Evolutionary conservation across 1,140 invertebrate species (phyloP).

Genomic region (Papilio glaucus): DNA sequence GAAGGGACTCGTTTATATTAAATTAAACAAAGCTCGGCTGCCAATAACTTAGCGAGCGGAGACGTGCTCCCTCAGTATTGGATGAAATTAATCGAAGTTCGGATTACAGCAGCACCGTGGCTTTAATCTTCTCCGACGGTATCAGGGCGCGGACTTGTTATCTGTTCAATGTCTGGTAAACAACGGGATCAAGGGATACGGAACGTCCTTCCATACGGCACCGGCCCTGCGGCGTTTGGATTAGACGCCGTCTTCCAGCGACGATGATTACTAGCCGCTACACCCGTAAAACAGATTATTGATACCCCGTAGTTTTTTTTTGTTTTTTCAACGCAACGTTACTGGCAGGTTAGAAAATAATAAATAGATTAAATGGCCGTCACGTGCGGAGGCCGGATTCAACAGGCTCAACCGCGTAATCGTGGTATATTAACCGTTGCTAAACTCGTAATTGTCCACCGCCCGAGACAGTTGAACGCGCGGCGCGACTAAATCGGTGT

Average conservation of each 20-base stretch:
- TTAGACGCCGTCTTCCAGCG: constrained; percentile 60
- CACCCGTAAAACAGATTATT: constrained; percentile 44
- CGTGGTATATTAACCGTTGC: constrained; percentile 59
- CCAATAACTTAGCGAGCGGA: constrained; percentile 27
- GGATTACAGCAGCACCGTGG: constrained; percentile 74
- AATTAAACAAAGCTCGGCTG: constrained; percentile 15
- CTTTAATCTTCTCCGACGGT: constrained; percentile 77
- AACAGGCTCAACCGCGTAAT: constrained; percentile 61
- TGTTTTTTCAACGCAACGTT: not conserved
- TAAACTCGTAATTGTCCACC: constrained; percentile 72
- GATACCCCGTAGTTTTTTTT: constrained; percentile 23
- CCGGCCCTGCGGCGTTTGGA: constrained; percentile 76
- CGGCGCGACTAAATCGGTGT: constrained; percentile 68
- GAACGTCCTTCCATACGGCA: constrained; percentile 76
- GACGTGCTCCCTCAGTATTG: constrained; percentile 62
- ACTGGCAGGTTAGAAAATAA: constrained; percentile 7
- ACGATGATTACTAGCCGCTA: constrained; percentile 69
- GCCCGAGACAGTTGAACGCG: constrained; percentile 61
- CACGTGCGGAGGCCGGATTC: constrained; percentile 45
- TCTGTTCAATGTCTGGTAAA: constrained; percentile 85
- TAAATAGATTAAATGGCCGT: constrained; percentile 31
- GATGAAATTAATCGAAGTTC: constrained; percentile 82
- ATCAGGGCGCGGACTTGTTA: constrained; percentile 82
- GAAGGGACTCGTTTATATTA: constrained; percentile 15
- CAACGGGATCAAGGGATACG: constrained; percentile 83